These are phyloP conservation scores for Mustela lutreola DNA, from an alignment of 2,113 vertebrate genomes.

Conservation along the genomic window DNA sequence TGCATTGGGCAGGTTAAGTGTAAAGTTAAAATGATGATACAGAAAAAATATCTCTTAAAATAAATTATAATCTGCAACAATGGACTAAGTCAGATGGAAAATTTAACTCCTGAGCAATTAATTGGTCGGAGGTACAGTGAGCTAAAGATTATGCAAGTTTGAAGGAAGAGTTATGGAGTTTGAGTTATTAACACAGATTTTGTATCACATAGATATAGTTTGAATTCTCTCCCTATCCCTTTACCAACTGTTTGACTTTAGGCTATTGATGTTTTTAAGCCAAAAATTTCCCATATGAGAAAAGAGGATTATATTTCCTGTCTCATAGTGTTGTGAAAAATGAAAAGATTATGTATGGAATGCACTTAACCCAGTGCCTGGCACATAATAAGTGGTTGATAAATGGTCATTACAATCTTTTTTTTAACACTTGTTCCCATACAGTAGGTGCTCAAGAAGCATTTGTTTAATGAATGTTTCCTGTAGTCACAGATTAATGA, in stretches of 20 bases:
- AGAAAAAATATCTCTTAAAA: background rate
- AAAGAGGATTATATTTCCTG: conserved; percentile 35
- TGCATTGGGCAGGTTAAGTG: background rate
- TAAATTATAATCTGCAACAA: background rate
- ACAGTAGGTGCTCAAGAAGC: background rate
- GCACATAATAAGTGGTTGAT: background rate
- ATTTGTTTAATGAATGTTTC: background rate
- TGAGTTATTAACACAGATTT: background rate
- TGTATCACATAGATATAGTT: background rate
- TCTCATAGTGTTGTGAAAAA: background rate
- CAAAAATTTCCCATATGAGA: background rate
- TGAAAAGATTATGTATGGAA: background rate
- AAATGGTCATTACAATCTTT: background rate
- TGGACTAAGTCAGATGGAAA: background rate
- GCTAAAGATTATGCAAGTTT: background rate
- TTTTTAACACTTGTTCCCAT: background rate
- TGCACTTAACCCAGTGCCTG: background rate
- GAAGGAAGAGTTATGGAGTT: background rate
- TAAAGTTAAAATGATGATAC: background rate
- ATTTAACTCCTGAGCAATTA: background rate
- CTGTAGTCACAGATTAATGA: background rate
- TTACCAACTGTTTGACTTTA: conserved; percentile 3
- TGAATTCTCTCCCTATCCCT: background rate
- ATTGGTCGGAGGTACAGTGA: background rate
- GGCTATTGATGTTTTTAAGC: background rate